Percentiles rank a stretch among this genome's conserved stretches.
Conservation (phyloP, 2,113 vertebrate genomes). For the Cavia porcellus region DNA sequence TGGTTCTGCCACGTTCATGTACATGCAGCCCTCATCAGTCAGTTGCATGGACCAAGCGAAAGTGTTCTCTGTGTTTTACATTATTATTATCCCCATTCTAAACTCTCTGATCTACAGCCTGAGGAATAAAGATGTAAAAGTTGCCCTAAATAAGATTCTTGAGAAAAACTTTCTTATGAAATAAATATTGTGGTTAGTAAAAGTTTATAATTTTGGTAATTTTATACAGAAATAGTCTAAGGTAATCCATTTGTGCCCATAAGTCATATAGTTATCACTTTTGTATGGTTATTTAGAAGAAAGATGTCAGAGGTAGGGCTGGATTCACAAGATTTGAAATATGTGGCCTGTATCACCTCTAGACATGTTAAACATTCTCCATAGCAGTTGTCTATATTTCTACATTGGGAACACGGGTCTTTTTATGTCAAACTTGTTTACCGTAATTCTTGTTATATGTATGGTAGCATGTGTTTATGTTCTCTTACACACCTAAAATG, state of each 20-base stretch:
- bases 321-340: background rate
- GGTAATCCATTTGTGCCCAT: background rate
- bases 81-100: background rate
- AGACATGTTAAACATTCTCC: background rate
- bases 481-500: background rate
- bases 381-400: background rate
- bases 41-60: background rate
- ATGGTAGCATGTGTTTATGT: background rate
- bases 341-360: background rate
- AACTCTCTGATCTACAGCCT: background rate
- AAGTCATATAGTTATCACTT: background rate
- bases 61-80: background rate
- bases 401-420: background rate
- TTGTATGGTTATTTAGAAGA: background rate
- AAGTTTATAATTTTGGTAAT: background rate
- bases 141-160: background rate
- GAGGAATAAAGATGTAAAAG: background rate
- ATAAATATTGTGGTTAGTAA: background rate
- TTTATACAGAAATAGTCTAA: background rate
- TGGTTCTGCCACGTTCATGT: background rate
- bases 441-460: background rate
- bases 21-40: background rate
- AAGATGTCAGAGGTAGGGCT: fast-evolving
- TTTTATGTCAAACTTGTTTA: background rate
- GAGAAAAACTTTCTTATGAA: background rate